phyloP scores from a whole-genome alignment of 2,888 invertebrate genomes.

The Cryptophagus acutangulus region DNA sequence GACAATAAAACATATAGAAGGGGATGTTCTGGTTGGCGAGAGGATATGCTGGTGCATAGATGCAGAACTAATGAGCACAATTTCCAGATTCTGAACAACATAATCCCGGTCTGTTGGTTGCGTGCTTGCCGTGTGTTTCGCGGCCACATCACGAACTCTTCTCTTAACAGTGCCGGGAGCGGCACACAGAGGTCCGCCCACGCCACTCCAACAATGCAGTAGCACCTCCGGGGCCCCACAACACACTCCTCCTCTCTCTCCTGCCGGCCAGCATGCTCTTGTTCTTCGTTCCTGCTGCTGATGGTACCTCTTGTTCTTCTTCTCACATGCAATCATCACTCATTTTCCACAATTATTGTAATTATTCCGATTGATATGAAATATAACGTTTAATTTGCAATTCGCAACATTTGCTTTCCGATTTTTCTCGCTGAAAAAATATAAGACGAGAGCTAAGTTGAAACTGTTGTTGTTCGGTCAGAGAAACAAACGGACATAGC shows the following conservation, averaged over 20 bases:
- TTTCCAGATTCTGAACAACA: conserved; percentile 42
- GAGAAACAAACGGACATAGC: too few relatives aligned
- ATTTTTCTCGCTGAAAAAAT: too few relatives aligned
- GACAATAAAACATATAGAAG: too few relatives aligned
- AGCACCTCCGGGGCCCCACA: conserved; percentile 9
- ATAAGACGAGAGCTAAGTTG: not conserved
- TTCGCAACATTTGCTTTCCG: too few relatives aligned
- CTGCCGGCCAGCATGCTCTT: not conserved
- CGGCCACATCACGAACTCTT: conserved; percentile 5
- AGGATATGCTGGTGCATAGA: conserved; percentile 29
- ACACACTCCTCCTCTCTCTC: not conserved
- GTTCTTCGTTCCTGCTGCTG: not conserved
- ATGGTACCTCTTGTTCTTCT: not conserved
- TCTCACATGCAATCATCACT: too few relatives aligned
- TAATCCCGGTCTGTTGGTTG: conserved; percentile 34
- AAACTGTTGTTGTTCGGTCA: not conserved
- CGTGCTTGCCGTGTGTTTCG: conserved; percentile 18
- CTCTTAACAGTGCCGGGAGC: conserved; percentile 11
- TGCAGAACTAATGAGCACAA: conserved; percentile 42
- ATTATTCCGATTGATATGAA: too few relatives aligned
- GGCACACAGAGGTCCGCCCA: conserved; percentile 10
- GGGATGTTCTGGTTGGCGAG: conserved; percentile 20
- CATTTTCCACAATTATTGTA: too few relatives aligned
- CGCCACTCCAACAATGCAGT: conserved; percentile 8
- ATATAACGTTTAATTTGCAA: too few relatives aligned